phyloP scores from a whole-genome alignment of 2,797 vertebrate species.

The Anniella stebbinsi region DNA sequence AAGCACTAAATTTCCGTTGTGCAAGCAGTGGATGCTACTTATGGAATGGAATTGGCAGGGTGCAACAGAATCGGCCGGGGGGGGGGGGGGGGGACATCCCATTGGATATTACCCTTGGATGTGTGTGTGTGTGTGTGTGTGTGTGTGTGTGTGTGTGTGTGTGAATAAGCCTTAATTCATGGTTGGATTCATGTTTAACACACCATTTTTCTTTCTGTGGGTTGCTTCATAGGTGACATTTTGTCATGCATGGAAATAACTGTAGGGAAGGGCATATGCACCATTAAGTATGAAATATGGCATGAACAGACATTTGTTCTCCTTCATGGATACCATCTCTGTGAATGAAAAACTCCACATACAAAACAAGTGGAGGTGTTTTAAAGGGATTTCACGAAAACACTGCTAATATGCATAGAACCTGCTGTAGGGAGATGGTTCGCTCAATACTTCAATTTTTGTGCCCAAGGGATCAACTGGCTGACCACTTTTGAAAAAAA shows the following conservation, averaged over 20 bases:
- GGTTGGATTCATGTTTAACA: conserved; percentile 2
- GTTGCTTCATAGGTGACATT: not conserved
- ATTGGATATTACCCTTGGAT: no score
- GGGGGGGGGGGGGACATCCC: no score
- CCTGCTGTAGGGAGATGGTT: not conserved
- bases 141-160: not conserved
- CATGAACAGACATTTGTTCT: not conserved
- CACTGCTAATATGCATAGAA: conserved; percentile 27
- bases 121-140: no score
- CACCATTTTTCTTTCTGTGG: conserved; percentile 9
- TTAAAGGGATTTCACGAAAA: conserved; percentile 50
- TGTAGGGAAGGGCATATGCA: not conserved
- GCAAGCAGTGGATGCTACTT: no score
- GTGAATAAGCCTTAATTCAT: no score
- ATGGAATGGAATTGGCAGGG: no score
- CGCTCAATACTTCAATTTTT: conserved; percentile 26
- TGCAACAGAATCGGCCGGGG: no score
- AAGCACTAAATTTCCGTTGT: no score
- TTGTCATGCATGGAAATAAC: not conserved
- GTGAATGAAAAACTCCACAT: not conserved
- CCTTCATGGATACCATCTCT: not conserved
- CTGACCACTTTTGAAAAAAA: not conserved
- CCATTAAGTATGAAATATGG: not conserved
- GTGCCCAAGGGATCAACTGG: conserved; percentile 45
- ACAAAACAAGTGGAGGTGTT: not conserved